Evolutionary conservation across 2,113 vertebrate species (phyloP).

Genomic region (Epinephelus fuscoguttatus): DNA sequence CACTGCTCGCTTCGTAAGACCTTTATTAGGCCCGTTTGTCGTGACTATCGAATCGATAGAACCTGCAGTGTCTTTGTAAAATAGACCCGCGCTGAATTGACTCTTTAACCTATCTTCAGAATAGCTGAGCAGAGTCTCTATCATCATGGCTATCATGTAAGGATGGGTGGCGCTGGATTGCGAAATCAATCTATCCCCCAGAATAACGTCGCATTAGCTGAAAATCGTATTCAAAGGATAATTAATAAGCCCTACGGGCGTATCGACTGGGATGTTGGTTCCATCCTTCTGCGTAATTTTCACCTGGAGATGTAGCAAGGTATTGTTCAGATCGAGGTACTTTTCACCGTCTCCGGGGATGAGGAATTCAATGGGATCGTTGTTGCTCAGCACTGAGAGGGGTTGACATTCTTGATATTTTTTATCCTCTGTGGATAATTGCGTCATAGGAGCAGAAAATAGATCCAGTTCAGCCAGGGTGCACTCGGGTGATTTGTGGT

Average conservation of each 20-base stretch:
- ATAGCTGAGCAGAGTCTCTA: background rate
- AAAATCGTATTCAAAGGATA: slow-evolving; percentile 8
- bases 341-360: no score
- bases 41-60: background rate
- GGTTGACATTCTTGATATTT: no score
- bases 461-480: no score
- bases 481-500: background rate
- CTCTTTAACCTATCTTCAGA: background rate
- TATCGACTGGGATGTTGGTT: no score
- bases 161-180: background rate
- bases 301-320: background rate
- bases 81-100: background rate
- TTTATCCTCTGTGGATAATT: no score
- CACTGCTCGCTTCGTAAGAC: background rate
- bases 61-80: background rate
- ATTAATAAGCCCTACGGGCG: background rate
- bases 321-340: no score
- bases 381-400: no score
- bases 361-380: no score
- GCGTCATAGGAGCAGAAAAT: no score
- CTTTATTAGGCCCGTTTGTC: accelerated
- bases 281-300: background rate
- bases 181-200: slow-evolving; percentile 12
- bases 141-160: slow-evolving; percentile 5
- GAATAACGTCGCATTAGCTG: background rate